Conservation (phyloP, 1,140 invertebrate genomes). For the Halictus rubicundus region DNA sequence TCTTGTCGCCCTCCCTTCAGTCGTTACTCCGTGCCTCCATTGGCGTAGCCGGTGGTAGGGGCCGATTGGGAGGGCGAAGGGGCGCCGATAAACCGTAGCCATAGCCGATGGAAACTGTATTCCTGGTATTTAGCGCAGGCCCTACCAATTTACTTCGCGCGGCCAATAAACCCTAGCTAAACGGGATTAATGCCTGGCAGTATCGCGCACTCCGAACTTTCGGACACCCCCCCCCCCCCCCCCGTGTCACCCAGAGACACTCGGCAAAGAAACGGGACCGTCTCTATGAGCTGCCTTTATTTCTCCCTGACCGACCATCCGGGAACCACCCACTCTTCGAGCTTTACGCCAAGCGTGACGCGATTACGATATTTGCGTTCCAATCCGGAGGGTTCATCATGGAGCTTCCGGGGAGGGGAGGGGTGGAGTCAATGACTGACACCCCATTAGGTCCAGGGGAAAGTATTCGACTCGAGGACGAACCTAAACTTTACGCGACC, state of each 20-base stretch:
- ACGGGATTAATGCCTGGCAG: constrained; percentile 71
- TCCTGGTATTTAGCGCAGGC: constrained; percentile 70
- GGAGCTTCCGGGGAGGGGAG: not conserved
- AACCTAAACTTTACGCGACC: not conserved
- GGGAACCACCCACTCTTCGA: not conserved
- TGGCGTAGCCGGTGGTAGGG: not conserved
- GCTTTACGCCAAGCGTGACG: not conserved
- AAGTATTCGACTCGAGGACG: not conserved
- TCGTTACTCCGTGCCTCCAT: constrained; percentile 8
- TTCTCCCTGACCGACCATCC: not conserved
- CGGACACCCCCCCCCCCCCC: constrained; percentile 6
- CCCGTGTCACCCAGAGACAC: not conserved
- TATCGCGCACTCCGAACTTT: constrained; percentile 41
- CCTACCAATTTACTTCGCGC: constrained; percentile 71
- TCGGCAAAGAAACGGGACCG: constrained; percentile 15
- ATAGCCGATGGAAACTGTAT: constrained; percentile 63
- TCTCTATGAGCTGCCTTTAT: not conserved
- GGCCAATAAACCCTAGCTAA: constrained; percentile 74
- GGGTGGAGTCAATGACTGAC: not conserved
- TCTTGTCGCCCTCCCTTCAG: not conserved
- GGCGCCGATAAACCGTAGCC: constrained; percentile 37
- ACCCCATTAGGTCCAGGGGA: not conserved
- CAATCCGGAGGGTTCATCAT: not conserved
- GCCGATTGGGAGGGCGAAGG: constrained; percentile 4
- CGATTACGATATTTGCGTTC: constrained; percentile 13